Conservation (phyloP, 2,113 vertebrate genomes). For the Syrrhaptes paradoxus region DNA sequence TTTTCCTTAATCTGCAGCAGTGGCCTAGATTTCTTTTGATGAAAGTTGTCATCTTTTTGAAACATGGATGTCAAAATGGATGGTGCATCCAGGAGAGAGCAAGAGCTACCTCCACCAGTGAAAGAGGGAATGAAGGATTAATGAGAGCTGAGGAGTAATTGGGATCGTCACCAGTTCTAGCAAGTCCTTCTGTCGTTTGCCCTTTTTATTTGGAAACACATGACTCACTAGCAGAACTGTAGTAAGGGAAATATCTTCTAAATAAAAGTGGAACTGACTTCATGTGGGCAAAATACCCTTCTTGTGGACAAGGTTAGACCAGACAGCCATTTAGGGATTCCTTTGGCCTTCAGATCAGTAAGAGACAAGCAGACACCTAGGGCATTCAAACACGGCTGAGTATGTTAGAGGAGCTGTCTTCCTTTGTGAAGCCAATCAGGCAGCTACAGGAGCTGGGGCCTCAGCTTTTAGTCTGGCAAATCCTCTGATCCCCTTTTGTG, state of each 20-base stretch:
- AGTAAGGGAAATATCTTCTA: background rate
- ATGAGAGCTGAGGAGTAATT: background rate
- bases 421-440: background rate
- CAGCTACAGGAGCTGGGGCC: background rate
- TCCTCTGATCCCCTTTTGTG: background rate
- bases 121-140: background rate
- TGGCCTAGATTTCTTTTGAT: background rate
- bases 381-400: background rate
- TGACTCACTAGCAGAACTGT: background rate
- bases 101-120: background rate
- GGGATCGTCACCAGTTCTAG: background rate
- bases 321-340: background rate
- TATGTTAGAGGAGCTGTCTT: fast-evolving
- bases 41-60: background rate
- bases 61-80: background rate
- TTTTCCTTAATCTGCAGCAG: background rate
- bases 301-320: background rate
- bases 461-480: background rate
- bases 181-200: background rate
- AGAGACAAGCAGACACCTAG: background rate
- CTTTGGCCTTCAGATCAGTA: background rate
- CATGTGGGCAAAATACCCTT: background rate
- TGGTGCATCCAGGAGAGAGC: background rate
- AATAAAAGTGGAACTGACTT: background rate
- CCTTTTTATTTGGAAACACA: background rate